Evolutionary conservation across 2,113 vertebrate genomes (phyloP).

Genomic region (Onychostoma macrolepis): DNA sequence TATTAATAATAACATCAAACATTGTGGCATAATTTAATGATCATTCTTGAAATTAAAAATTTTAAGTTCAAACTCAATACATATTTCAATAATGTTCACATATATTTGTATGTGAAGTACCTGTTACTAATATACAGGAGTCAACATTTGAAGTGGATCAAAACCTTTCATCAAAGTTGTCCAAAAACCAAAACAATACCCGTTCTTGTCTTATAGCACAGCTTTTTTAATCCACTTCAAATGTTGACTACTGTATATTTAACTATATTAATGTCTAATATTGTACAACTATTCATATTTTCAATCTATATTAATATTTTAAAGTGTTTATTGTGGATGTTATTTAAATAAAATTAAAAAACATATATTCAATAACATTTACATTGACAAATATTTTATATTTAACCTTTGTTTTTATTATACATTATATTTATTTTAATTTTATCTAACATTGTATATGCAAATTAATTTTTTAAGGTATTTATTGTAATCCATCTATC

Average conservation of each 20-base stretch:
- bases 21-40: not conserved
- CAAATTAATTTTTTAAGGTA: too few relatives aligned
- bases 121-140: too few relatives aligned
- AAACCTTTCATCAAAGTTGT: too few relatives aligned
- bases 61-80: not conserved
- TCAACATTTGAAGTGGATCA: too few relatives aligned
- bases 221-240: too few relatives aligned
- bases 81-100: not conserved
- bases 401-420: not conserved
- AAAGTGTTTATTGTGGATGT: too few relatives aligned
- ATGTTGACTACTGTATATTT: not conserved
- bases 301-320: not conserved
- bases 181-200: too few relatives aligned
- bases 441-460: too few relatives aligned
- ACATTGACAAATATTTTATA: not conserved
- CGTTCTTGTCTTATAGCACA: too few relatives aligned
- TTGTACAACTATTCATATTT: not conserved
- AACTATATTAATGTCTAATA: not conserved
- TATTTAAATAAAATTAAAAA: too few relatives aligned
- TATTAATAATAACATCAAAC: not conserved
- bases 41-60: not conserved
- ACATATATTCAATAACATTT: not conserved
- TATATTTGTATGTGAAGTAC: not conserved
- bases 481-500: too few relatives aligned
- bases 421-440: too few relatives aligned